These are phyloP conservation scores for Aldrovandia affinis DNA, from an alignment of 2,797 vertebrate genomes.

Conservation along the genomic window DNA sequence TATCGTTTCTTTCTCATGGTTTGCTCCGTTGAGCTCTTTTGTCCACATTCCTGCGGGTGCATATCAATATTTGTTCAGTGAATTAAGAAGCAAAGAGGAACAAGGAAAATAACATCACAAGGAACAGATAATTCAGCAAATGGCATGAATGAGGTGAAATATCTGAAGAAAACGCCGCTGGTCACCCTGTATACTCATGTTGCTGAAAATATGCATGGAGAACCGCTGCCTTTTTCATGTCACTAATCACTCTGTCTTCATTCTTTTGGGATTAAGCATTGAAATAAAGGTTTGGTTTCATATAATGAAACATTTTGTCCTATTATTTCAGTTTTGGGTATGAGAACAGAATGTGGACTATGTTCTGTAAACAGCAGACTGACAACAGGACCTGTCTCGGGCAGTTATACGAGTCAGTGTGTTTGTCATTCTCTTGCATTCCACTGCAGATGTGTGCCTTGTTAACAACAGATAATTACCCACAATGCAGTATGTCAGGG, in stretches of 20 bases:
- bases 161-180: background rate
- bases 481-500: background rate
- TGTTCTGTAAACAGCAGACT: background rate
- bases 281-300: background rate
- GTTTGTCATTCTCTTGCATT: background rate
- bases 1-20: background rate
- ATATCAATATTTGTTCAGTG: conserved; percentile 7
- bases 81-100: background rate
- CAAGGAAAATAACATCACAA: background rate
- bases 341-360: background rate
- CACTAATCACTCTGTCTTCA: background rate
- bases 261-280: background rate
- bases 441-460: background rate
- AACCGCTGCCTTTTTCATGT: background rate
- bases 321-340: background rate
- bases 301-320: background rate
- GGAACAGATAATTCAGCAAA: background rate
- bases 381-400: background rate
- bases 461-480: background rate
- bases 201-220: no score
- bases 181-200: background rate
- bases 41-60: background rate
- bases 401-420: background rate
- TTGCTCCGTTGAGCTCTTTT: background rate
- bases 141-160: background rate